Base-by-base conservation (phyloP, 2,113 vertebrate genomes). In the Eupsittula cactorum region DNA sequence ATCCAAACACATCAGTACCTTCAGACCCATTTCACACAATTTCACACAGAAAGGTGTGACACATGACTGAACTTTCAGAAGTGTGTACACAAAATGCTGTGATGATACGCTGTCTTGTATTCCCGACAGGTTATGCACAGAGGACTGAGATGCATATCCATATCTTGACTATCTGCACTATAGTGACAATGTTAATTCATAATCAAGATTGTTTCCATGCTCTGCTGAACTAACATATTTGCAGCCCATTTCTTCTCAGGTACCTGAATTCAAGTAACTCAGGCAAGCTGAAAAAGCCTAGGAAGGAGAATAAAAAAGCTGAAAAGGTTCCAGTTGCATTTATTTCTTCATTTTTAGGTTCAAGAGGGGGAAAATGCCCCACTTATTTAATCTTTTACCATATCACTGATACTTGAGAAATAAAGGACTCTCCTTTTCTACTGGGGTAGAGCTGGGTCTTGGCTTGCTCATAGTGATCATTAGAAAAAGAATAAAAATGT, bases 61-160 rank as follows among this genome's bases (percentile, higher is more conserved):
- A 20, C 10, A 20, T 1, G 1, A 39, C 29, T 50, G 53, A 50
- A 3, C 28, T 49, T 68, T 31, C 25, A 6, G 3, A 53, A 9
- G 27, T 11, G 33, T 9, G 1, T 35, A 5, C 33, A 23, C 17
- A 55, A 24, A 81, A 31, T 13, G 28, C 20, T 23, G 53, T 33
- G 31, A 5, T 37, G 19, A 3, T 6, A 1, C 17, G 6, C 25
- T 37, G 25, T 7, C 0, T 44, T 39, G 15, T 13, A 27, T 11
- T 67, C 20, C 60, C 47, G n/a, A 20, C 47, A 62, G 20, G n/a
- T 29, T 37, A 6, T 2, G 25, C 46, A 46, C 31, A 7, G 24
- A 28, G 13, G 3, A 7, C 57, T 64, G 64, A 65, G 41, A 17
- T 44, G 11, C 3, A 10, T 1, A n/a, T 4, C 10, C 13, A 2